A percentile compares a stretch with the other conserved stretches of the same genome.
Evolutionary conservation across 1,140 invertebrate species (phyloP).

Genomic region (Trichonephila clavata): DNA sequence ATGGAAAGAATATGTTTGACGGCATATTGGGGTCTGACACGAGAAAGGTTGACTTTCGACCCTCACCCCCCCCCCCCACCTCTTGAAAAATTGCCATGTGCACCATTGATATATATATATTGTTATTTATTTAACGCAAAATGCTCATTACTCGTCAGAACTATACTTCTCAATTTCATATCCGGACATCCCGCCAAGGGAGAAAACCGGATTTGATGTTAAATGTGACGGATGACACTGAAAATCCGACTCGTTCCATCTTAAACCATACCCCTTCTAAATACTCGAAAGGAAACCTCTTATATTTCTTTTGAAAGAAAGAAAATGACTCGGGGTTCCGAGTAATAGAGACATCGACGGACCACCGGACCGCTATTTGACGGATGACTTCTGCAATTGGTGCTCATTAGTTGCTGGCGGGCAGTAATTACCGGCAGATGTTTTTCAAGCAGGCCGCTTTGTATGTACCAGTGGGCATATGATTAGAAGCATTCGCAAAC

Average conservation of each 20-base stretch:
- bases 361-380: conserved; percentile 4
- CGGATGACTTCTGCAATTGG: conserved; percentile 11
- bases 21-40: too few relatives aligned
- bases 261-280: background rate
- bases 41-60: too few relatives aligned
- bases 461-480: background rate
- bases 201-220: background rate
- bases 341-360: conserved; percentile 36
- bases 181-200: background rate
- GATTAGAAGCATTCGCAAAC: conserved; percentile 22
- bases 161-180: background rate
- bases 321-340: background rate
- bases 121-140: background rate
- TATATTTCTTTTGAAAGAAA: background rate
- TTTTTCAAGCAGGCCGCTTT: background rate
- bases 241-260: background rate
- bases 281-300: background rate
- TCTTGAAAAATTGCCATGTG: too few relatives aligned
- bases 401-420: conserved; percentile 17
- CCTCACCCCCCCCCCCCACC: too few relatives aligned
- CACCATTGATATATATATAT: too few relatives aligned
- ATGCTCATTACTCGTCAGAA: background rate
- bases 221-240: background rate
- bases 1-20: too few relatives aligned
- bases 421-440: conserved; percentile 50